phyloP scores from a whole-genome alignment of 2,113 vertebrate genomes.

The Labeo rohita region DNA sequence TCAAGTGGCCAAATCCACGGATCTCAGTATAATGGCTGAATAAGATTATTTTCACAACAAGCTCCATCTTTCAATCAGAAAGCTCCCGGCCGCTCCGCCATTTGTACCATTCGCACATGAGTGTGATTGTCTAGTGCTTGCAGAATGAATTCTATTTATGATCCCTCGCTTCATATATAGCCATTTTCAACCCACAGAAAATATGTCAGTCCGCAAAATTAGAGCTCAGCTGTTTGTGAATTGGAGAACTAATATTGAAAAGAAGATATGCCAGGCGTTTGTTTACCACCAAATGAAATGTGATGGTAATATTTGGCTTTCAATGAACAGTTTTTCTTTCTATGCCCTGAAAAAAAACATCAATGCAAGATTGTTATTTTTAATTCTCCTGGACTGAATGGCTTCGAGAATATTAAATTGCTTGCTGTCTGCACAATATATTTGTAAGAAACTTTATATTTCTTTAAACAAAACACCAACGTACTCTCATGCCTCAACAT shows the following conservation, averaged over 20 bases:
- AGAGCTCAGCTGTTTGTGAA: constrained; percentile 56
- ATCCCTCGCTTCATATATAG: constrained; percentile 50
- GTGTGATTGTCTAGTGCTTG: constrained; percentile 25
- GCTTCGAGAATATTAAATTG: background rate
- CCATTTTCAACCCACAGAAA: background rate
- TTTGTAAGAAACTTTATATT: background rate
- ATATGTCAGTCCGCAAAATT: constrained; percentile 56
- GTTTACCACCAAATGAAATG: constrained; percentile 51
- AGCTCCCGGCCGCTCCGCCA: constrained; percentile 44
- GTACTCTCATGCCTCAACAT: background rate
- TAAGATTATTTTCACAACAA: constrained; percentile 38
- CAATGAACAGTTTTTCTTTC: constrained; percentile 41
- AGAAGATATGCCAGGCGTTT: constrained; percentile 52
- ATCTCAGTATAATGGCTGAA: constrained; percentile 35
- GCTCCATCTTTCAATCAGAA: constrained; percentile 51
- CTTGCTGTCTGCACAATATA: background rate
- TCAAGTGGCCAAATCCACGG: constrained; percentile 46
- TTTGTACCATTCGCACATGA: constrained; percentile 40
- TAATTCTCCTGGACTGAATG: background rate
- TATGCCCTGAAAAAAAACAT: constrained; percentile 28
- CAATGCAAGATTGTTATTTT: constrained; percentile 23
- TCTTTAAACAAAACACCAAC: background rate
- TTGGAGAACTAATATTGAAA: constrained; percentile 65
- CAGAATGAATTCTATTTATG: constrained; percentile 17
- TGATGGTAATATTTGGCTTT: constrained; percentile 56